phyloP scores from a whole-genome alignment of 2,113 vertebrate species.

The Upupa epops region DNA sequence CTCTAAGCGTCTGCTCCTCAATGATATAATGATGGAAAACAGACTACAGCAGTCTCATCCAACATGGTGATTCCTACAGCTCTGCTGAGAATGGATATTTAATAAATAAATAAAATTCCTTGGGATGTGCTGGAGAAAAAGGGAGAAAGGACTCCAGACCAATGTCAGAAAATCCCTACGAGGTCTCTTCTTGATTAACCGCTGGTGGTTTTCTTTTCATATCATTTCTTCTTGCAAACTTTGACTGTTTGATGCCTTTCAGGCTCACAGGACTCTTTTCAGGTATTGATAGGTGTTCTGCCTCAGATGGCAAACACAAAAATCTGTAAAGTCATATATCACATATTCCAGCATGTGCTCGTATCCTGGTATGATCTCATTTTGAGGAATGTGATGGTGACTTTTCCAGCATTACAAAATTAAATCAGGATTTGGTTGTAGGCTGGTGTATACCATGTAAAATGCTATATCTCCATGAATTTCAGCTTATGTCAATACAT shows the following conservation, averaged over 20 bases:
- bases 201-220: not conserved
- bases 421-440: not conserved
- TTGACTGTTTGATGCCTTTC: not conserved
- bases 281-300: not conserved
- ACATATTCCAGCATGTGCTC: not conserved
- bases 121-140: not conserved
- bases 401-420: not conserved
- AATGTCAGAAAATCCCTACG: not conserved
- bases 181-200: not conserved
- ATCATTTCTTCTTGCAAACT: not conserved
- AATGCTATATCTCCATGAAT: not conserved
- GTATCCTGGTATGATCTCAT: conserved; percentile 1
- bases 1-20: not conserved
- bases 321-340: not conserved
- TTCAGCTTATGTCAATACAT: conserved; percentile 1
- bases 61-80: not conserved
- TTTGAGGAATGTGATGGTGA: conserved; percentile 12
- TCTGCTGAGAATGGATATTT: not conserved
- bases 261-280: not conserved
- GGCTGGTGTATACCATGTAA: not conserved
- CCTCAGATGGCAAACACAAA: not conserved
- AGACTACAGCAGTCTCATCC: not conserved
- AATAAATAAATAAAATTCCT: not conserved
- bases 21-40: not conserved
- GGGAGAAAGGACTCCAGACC: not conserved